Conservation (phyloP, 2,797 vertebrate genomes). For the Alauda arvensis region DNA sequence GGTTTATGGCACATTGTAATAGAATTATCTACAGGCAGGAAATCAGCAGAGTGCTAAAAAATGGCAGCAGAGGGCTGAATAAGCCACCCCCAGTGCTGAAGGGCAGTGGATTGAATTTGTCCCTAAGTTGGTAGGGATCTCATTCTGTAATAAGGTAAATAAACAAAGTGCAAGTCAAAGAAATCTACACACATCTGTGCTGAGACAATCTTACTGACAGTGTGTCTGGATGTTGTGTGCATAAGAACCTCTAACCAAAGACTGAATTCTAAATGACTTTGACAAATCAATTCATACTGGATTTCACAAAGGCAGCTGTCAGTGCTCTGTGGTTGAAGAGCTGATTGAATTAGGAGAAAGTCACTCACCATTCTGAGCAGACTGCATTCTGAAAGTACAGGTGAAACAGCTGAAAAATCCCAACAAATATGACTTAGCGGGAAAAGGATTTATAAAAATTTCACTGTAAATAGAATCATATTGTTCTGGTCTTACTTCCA, state of each 20-base stretch:
- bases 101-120: background rate
- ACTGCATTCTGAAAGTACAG: background rate
- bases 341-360: slow-evolving; percentile 49
- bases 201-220: background rate
- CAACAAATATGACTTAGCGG: slow-evolving; percentile 5
- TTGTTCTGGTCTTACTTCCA: background rate
- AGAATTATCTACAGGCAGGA: background rate
- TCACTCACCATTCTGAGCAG: slow-evolving; percentile 23
- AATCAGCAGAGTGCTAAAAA: background rate
- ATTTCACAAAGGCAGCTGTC: slow-evolving; percentile 54
- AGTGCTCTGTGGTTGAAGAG: slow-evolving; percentile 31
- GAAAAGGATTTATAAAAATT: slow-evolving; percentile 37
- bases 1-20: background rate
- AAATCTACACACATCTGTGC: background rate
- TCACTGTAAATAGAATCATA: background rate
- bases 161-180: slow-evolving; percentile 29
- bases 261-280: slow-evolving; percentile 57
- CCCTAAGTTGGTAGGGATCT: background rate
- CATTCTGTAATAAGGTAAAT: background rate
- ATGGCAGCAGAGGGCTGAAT: background rate
- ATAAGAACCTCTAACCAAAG: slow-evolving; percentile 44
- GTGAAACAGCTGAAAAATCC: slow-evolving; percentile 30
- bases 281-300: slow-evolving; percentile 53
- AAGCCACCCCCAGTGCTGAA: background rate
- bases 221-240: slow-evolving; percentile 1